These are phyloP conservation scores for Molossus molossus DNA, from an alignment of 2,797 vertebrate genomes.

Conservation along the genomic window DNA sequence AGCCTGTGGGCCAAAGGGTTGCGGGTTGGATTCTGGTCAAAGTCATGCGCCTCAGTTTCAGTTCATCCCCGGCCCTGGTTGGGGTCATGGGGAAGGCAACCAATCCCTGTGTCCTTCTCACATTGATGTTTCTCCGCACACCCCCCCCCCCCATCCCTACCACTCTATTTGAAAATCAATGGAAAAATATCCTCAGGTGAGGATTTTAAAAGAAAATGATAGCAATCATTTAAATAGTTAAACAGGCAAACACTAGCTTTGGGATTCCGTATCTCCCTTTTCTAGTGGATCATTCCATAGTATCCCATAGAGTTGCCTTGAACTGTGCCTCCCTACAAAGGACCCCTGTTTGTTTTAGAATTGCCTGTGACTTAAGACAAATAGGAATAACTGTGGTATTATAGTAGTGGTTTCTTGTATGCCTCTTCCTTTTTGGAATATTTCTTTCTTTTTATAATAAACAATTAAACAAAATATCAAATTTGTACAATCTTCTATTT, in stretches of 20 bases:
- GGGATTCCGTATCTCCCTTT: neutral
- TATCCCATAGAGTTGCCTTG: neutral
- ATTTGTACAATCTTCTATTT: slow-evolving; percentile 45
- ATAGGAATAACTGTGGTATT: neutral
- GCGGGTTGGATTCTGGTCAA: no score
- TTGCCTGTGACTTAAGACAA: neutral
- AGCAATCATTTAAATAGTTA: neutral
- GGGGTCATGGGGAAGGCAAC: no score
- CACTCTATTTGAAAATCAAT: no score
- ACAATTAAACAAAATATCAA: slow-evolving; percentile 45
- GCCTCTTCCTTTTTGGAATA: neutral
- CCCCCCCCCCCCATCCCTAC: no score
- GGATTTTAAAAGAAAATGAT: neutral
- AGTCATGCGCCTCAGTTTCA: no score
- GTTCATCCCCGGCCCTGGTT: no score
- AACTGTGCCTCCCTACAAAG: neutral
- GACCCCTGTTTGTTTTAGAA: neutral
- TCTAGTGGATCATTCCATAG: neutral
- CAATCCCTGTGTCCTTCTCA: no score
- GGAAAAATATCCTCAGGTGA: no score
- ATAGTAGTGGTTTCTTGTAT: neutral
- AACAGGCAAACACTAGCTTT: neutral
- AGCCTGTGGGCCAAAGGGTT: no score
- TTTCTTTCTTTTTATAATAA: neutral
- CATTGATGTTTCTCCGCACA: no score